Percentiles rank a stretch among this genome's conserved stretches.
phyloP scores from a whole-genome alignment of 1,140 invertebrate species.

The Diorhabda sublineata region DNA sequence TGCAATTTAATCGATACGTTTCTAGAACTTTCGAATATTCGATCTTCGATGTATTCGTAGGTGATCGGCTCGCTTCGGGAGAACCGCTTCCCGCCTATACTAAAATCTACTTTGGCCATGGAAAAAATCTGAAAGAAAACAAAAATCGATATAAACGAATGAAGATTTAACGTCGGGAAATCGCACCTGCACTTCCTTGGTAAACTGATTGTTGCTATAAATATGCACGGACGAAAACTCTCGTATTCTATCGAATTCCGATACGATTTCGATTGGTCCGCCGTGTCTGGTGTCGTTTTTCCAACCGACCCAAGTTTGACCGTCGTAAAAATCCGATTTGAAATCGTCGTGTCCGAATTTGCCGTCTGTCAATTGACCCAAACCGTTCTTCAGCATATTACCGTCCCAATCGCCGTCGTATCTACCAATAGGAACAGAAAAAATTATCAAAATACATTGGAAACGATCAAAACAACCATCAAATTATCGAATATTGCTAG shows the following conservation, averaged over 20 bases:
- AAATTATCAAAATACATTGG: not conserved
- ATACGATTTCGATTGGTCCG: conserved; percentile 69
- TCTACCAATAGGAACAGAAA: conserved; percentile 13
- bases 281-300: conserved; percentile 69
- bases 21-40: conserved; percentile 61
- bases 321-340: conserved; percentile 61
- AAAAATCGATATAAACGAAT: not conserved
- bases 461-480: too few relatives aligned
- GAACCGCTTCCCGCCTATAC: conserved; percentile 63
- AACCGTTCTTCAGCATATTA: conserved; percentile 62
- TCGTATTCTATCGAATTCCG: conserved; percentile 82
- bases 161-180: too few relatives aligned
- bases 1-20: conserved; percentile 70
- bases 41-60: conserved; percentile 54
- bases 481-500: too few relatives aligned
- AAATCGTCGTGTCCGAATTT: conserved; percentile 63
- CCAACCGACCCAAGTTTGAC: conserved; percentile 89
- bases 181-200: conserved; percentile 66
- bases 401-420: conserved; percentile 67
- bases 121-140: conserved; percentile 51
- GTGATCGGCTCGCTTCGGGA: conserved; percentile 61
- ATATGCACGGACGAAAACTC: conserved; percentile 84
- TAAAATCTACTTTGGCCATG: conserved; percentile 61
- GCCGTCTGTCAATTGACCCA: conserved; percentile 83
- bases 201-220: conserved; percentile 78